Evolutionary conservation across 2,888 invertebrate species (phyloP).

Genomic region (Noctua pronuba): DNA sequence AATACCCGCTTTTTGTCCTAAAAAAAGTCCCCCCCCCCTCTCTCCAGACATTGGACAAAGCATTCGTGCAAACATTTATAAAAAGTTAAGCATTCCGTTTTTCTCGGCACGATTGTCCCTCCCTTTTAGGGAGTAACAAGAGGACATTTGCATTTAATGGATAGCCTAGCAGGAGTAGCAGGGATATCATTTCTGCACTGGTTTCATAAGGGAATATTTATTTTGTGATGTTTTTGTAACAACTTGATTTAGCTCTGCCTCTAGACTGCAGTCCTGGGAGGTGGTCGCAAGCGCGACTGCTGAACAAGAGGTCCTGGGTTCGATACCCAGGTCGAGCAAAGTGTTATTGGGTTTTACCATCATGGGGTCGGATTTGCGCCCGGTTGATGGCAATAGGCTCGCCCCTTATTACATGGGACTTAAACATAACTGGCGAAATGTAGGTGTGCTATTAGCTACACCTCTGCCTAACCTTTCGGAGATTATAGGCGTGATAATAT

Average conservation of each 20-base stretch:
- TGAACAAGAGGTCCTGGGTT: no score
- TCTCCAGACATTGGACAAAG: constrained; percentile 82
- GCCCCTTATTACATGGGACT: no score
- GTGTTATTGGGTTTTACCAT: no score
- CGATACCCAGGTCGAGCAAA: no score
- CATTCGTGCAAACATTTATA: constrained; percentile 83
- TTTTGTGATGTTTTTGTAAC: constrained; percentile 7
- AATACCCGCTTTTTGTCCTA: constrained; percentile 83
- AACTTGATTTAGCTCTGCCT: not conserved
- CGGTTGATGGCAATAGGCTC: no score
- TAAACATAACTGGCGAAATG: no score
- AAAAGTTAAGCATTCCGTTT: constrained; percentile 81
- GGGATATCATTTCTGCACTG: constrained; percentile 65
- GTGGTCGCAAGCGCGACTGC: no score
- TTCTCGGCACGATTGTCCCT: constrained; percentile 70
- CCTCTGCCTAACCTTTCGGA: no score
- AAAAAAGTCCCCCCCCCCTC: constrained; percentile 75
- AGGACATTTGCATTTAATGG: constrained; percentile 79
- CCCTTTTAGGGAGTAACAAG: constrained; percentile 70
- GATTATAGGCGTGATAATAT: no score
- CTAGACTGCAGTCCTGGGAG: no score
- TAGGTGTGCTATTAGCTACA: no score
- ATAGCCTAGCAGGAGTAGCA: constrained; percentile 62
- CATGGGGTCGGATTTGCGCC: no score
- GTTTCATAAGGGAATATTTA: constrained; percentile 51